Evolutionary conservation across 2,113 vertebrate species (phyloP), one percentile per base, ranked within the genome.

Genomic region (Promerops cafer): DNA sequence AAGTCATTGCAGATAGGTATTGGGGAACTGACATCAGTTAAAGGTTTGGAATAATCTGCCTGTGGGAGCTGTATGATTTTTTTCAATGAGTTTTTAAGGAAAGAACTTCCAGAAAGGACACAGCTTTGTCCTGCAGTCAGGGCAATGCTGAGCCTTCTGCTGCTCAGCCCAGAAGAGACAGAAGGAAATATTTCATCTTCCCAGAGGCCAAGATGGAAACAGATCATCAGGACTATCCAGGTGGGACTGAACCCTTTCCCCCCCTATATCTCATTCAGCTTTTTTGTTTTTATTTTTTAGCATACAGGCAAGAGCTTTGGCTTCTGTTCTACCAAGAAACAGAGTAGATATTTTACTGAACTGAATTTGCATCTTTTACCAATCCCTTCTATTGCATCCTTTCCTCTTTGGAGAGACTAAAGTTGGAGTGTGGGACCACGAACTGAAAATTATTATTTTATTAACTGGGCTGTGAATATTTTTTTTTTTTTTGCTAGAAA

Each of bases 401-500:
- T 84, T 64, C 23, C 27, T 49, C 16, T 24, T 69, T 54, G 37
- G 40, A 90, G 30, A 61, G 2, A 10, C 17, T 47, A 5, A 57
- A 90, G n/a, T 18, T 83, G 39, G 37, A 13, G 28, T 50, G 23
- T 13, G 6, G 60, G 50, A 72, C 45, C 49, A 50, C 24, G 5
- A 56, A 56, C 31, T 78, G 40, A 35, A 77, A 89, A 87, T 44
- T 40, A 76, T 78, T 52, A 83, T 39, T 82, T 56, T 82, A 56
- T 92, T 78, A 47, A 49, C 40, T 24, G 72, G 30, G 21, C 65
- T 64, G n/a, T 64, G 54, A 66, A 77, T 71, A 24, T 57, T 57
- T 15, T 95, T 81, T 39, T 18, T 33, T 39, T 76, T 96, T 64
- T 19, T 77, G 52, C 81, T 94, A 44, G 79, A 96, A 96, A 77